A percentile compares a stretch with the other conserved stretches of the same genome.
Evolutionary conservation across 2,797 vertebrate species (phyloP).

Genomic region (Artibeus jamaicensis): DNA sequence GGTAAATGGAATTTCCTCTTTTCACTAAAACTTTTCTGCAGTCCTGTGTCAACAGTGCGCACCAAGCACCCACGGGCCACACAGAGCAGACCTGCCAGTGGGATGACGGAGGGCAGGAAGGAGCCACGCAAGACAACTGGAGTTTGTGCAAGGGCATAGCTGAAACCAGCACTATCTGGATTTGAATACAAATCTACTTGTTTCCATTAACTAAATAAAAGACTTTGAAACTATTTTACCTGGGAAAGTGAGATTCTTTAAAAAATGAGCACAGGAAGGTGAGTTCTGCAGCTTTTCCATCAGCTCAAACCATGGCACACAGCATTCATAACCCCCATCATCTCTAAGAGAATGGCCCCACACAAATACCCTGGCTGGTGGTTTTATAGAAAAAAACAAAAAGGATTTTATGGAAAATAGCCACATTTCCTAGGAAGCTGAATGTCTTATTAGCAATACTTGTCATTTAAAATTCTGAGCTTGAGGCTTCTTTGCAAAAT

Average conservation of each 20-base stretch:
- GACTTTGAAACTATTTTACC: neutral
- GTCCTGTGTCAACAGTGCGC: neutral
- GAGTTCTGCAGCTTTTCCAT: neutral
- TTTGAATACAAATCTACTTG: neutral
- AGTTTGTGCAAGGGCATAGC: neutral
- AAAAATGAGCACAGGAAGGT: neutral
- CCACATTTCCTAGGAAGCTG: neutral
- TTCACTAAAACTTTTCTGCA: neutral
- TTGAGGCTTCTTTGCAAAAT: slow-evolving; percentile 3
- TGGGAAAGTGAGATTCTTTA: neutral
- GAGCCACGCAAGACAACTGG: accelerated
- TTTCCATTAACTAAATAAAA: neutral
- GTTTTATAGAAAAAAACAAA: neutral
- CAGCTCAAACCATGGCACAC: neutral
- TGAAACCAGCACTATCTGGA: neutral
- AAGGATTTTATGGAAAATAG: neutral
- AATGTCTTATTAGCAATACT: slow-evolving; percentile 13
- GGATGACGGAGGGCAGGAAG: accelerated
- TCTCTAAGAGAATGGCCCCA: neutral
- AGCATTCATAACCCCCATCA: neutral
- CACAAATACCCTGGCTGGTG: neutral
- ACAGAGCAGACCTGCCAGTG: accelerated
- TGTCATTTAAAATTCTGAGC: slow-evolving; percentile 21
- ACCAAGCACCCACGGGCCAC: neutral
- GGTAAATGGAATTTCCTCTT: neutral